A percentile compares a stretch with the other conserved stretches of the same genome.
These are phyloP conservation scores for Callithrix jacchus DNA, from an alignment of 2,113 vertebrate species.

Conservation along the genomic window DNA sequence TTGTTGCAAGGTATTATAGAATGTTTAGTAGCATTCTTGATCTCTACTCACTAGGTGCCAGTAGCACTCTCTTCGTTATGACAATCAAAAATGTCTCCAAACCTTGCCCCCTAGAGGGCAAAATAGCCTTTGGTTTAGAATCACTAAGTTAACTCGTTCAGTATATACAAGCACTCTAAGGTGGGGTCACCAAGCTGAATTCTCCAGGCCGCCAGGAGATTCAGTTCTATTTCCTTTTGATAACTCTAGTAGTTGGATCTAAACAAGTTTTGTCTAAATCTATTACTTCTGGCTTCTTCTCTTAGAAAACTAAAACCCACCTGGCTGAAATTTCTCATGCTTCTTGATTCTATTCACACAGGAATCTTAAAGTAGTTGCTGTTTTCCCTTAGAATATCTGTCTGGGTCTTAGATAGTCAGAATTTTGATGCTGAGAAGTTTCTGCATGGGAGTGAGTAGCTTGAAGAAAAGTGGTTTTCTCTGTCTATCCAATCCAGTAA, in stretches of 20 bases:
- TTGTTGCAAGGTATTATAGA: accelerated
- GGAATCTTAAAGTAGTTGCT: neutral
- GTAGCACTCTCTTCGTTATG: neutral
- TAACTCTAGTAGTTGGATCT: neutral
- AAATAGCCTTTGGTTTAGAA: neutral
- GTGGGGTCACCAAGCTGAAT: neutral
- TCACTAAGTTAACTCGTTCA: neutral
- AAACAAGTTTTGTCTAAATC: neutral
- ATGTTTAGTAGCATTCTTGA: neutral
- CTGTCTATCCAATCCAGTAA: neutral
- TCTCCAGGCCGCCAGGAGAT: neutral
- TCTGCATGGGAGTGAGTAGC: neutral
- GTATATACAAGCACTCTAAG: neutral
- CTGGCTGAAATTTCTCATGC: neutral
- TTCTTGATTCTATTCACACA: slow-evolving; percentile 19
- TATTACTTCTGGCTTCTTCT: neutral
- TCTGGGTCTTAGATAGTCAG: neutral
- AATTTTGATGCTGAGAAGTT: slow-evolving; percentile 1
- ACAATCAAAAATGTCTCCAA: neutral
- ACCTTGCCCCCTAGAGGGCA: neutral
- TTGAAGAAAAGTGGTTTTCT: neutral
- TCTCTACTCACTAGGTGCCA: neutral
- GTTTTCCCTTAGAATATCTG: neutral
- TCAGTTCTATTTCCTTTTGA: neutral
- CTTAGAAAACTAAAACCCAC: neutral